Percentiles rank a stretch among this genome's conserved stretches.
Conservation (phyloP, 2,888 invertebrate genomes). For the Napeogenes inachia region DNA sequence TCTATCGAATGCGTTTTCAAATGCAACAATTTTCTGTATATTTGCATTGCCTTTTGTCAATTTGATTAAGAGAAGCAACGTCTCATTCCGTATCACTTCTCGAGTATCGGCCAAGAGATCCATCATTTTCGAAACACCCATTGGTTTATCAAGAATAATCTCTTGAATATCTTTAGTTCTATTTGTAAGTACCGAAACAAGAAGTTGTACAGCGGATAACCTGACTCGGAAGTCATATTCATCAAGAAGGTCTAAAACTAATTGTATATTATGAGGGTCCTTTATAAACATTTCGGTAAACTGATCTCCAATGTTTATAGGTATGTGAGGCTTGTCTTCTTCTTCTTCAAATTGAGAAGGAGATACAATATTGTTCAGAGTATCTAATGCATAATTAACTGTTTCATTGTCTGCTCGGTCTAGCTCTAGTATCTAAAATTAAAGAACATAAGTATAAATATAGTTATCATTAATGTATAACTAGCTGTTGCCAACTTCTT, state of each 20-base stretch:
- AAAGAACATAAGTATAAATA: background rate
- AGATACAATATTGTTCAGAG: conserved; percentile 92
- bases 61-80: conserved; percentile 91
- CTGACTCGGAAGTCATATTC: conserved; percentile 97
- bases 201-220: conserved; percentile 91
- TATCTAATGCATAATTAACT: conserved; percentile 93
- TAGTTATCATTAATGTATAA: background rate
- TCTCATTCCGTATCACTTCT: conserved; percentile 97
- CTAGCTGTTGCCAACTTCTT: background rate
- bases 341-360: conserved; percentile 90
- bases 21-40: conserved; percentile 99
- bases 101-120: conserved; percentile 95
- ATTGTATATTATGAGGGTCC: conserved; percentile 87
- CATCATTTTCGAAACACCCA: conserved; percentile 98
- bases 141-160: conserved; percentile 91
- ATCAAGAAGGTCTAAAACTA: conserved; percentile 90
- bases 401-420: conserved; percentile 95
- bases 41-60: conserved; percentile 96
- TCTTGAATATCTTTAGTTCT: conserved; percentile 92
- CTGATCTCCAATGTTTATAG: conserved; percentile 89
- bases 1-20: conserved; percentile 98
- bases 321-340: conserved; percentile 80
- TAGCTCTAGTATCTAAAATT: conserved; percentile 85
- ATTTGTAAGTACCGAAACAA: conserved; percentile 92
- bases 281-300: conserved; percentile 99